A percentile compares a stretch with the other conserved stretches of the same genome.
These are phyloP conservation scores for Yasuhikotakia modesta DNA, from an alignment of 2,797 vertebrate genomes.

Conservation along the genomic window DNA sequence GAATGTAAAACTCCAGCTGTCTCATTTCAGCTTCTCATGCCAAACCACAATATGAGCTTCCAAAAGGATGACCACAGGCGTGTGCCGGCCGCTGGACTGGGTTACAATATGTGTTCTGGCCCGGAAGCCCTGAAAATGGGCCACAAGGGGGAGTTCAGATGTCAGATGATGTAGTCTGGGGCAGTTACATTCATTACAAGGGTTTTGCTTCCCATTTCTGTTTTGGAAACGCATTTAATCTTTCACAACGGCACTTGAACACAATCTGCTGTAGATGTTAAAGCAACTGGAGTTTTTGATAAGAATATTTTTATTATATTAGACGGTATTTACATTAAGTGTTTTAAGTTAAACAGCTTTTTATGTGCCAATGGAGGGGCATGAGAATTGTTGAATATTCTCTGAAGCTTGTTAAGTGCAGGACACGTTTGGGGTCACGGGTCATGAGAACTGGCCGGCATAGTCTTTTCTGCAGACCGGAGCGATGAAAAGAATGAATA, in stretches of 20 bases:
- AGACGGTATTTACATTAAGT: no score
- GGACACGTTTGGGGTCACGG: conserved; percentile 65
- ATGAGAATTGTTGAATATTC: conserved; percentile 36
- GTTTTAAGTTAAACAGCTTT: not conserved
- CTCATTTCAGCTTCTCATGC: not conserved
- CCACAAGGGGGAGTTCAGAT: not conserved
- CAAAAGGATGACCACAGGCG: conserved; percentile 12
- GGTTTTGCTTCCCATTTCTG: not conserved
- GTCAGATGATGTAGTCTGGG: not conserved
- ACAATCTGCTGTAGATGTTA: not conserved
- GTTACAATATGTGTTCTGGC: not conserved
- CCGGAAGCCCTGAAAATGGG: not conserved
- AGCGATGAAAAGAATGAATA: conserved; percentile 52
- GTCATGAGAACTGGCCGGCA: conserved; percentile 65
- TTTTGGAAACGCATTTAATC: not conserved
- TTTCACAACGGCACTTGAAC: not conserved
- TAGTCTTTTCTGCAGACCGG: conserved; percentile 45
- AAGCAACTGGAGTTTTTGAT: no score
- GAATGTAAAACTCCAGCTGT: not conserved
- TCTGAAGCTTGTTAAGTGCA: conserved; percentile 52
- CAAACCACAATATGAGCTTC: conserved; percentile 7
- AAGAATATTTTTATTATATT: no score
- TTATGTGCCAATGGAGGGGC: conserved; percentile 1
- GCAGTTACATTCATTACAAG: not conserved
- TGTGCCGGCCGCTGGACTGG: not conserved